These are phyloP conservation scores for Latrodectus geometricus DNA, from an alignment of 1,140 invertebrate species.

Conservation along the genomic window DNA sequence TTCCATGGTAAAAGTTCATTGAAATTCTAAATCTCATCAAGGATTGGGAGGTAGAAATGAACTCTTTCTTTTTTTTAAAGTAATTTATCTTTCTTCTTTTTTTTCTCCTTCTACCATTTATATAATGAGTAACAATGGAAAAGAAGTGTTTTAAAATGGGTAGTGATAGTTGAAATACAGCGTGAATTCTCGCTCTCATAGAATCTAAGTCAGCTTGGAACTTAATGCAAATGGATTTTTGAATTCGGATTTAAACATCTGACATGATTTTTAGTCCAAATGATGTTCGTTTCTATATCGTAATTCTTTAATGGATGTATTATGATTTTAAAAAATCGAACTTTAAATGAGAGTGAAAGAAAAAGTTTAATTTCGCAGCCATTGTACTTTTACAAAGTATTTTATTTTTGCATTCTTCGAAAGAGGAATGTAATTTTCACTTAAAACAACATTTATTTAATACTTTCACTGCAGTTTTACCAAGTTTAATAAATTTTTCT, in stretches of 20 bases:
- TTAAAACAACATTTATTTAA: too few species aligned
- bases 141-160: neutral
- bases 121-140: slow-evolving; percentile 38
- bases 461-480: too few species aligned
- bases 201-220: slow-evolving; percentile 7
- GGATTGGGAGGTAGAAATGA: neutral
- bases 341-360: too few species aligned
- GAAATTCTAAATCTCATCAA: slow-evolving; percentile 56
- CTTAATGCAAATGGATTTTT: slow-evolving; percentile 45
- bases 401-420: too few species aligned
- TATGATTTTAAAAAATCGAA: neutral
- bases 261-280: slow-evolving; percentile 19
- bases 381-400: too few species aligned
- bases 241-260: neutral
- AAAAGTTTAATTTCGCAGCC: too few species aligned
- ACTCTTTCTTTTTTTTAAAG: slow-evolving; percentile 19
- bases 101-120: neutral
- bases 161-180: neutral
- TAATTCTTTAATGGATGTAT: neutral
- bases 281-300: slow-evolving; percentile 7
- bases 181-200: neutral
- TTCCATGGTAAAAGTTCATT: slow-evolving; percentile 27
- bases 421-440: too few species aligned
- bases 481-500: too few species aligned
- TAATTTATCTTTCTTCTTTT: slow-evolving; percentile 34